Conservation (phyloP, 2,888 invertebrate species). For the Platynereis dumerilii region DNA sequence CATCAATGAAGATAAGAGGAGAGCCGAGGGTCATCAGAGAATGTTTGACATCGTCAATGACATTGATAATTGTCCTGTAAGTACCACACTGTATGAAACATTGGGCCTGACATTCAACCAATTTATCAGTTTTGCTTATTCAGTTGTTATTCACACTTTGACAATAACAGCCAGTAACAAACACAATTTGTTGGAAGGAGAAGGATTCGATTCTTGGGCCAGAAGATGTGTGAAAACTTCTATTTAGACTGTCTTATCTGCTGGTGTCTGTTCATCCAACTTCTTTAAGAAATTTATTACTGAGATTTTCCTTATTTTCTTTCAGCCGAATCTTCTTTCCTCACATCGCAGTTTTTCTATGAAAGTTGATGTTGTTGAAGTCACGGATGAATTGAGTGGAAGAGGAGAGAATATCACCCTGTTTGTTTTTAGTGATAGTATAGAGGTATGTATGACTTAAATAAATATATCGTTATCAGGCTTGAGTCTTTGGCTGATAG, state of each 20-base stretch:
- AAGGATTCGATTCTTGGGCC: too few species aligned
- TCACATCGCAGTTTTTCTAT: slow-evolving; percentile 90
- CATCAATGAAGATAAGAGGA: slow-evolving; percentile 97
- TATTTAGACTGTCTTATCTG: too few species aligned
- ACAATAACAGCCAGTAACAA: too few species aligned
- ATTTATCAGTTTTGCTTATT: too few species aligned
- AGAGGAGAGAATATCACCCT: slow-evolving; percentile 86
- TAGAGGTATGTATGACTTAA: slow-evolving; percentile 78
- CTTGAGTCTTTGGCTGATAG: background rate
- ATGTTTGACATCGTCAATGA: slow-evolving; percentile 98
- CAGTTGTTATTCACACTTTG: too few species aligned
- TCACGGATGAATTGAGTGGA: slow-evolving; percentile 76
- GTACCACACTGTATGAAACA: slow-evolving; percentile 34
- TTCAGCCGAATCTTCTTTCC: slow-evolving; percentile 86
- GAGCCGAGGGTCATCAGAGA: slow-evolving; percentile 92
- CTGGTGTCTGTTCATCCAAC: too few species aligned
- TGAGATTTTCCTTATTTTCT: slow-evolving; percentile 36
- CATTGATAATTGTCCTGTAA: slow-evolving; percentile 94
- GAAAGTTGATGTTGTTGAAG: slow-evolving; percentile 87
- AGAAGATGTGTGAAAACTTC: too few species aligned
- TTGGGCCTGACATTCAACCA: too few species aligned
- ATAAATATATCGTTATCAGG: background rate
- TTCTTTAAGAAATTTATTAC: too few species aligned
- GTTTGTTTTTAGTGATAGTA: slow-evolving; percentile 91
- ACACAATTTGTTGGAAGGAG: too few species aligned